A percentile compares a stretch with the other conserved stretches of the same genome.
These are phyloP conservation scores for Carabus problematicus DNA, from an alignment of 2,888 invertebrate genomes.

Conservation along the genomic window DNA sequence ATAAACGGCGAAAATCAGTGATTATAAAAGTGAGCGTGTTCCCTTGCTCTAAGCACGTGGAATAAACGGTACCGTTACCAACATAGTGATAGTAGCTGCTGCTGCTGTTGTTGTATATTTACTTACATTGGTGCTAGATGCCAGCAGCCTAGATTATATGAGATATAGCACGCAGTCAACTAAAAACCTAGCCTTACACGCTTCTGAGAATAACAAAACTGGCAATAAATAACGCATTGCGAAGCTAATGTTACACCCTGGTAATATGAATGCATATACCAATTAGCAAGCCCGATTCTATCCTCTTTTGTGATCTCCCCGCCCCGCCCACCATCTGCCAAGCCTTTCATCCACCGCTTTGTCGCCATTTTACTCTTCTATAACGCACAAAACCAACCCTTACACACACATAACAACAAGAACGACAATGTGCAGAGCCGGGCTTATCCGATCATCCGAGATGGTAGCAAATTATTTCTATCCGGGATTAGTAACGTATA, in stretches of 20 bases:
- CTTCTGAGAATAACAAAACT: slow-evolving; percentile 48
- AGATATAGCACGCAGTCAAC: slow-evolving; percentile 56
- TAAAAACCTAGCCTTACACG: slow-evolving; percentile 51
- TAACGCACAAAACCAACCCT: too few species aligned
- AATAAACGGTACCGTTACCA: not conserved
- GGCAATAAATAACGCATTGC: slow-evolving; percentile 46
- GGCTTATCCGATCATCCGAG: too few species aligned
- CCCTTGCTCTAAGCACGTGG: too few species aligned
- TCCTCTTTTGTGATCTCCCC: slow-evolving; percentile 10
- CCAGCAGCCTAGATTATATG: slow-evolving; percentile 26
- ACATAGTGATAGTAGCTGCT: not conserved
- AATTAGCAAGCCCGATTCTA: slow-evolving; percentile 34
- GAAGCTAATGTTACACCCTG: slow-evolving; percentile 35
- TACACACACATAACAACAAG: too few species aligned
- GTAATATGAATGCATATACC: slow-evolving; percentile 38
- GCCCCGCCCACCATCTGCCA: not conserved
- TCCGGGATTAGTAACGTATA: too few species aligned
- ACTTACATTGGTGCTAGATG: not conserved
- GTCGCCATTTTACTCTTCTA: too few species aligned
- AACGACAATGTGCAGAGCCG: too few species aligned
- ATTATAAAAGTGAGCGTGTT: too few species aligned
- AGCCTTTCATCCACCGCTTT: too few species aligned
- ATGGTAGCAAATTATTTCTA: too few species aligned
- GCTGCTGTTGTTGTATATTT: too few species aligned
- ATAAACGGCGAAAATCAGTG: too few species aligned